Evolutionary conservation across 2,888 invertebrate species (phyloP), one percentile per base, ranked within the genome.

Genomic region (Cataglyphis rosenhaueri): DNA sequence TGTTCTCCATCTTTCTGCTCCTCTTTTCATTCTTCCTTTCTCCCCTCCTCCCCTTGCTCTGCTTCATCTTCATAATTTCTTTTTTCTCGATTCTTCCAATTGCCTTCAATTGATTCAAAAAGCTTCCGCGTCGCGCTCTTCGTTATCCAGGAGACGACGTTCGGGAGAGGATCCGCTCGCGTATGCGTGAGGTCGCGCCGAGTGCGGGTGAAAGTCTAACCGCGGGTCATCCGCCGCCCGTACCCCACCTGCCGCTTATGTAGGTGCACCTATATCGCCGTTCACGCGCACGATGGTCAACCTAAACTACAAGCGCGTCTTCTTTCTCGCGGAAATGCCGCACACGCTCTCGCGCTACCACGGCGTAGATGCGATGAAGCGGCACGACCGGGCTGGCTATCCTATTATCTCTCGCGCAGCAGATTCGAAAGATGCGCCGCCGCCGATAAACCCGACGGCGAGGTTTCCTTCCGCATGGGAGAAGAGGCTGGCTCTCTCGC

Each of bases 121-220:
- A n/a, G n/a, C 48, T 8, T 8, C 52, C 68, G 84, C 75, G 52
- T 25, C 81, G 65, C 41, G n/a, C 59, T 73, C 75, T 57, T 82
- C 75, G 57, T 61, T 78, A 62, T 71, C 61, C 68, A 75, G 73
- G 86, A 87, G 82, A 66, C 44, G 41, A 59, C 79, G 68, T 73
- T 78, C 76, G 75, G 61, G 78, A 81, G 79, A 84, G 71, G 73
- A 85, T 76, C 68, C 75, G 70, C 70, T 82, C 82, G 57, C 78
- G 88, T 91, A 83, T 90, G 91, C 90, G 91, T 91, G 90, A 91
- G 92, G 92, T 92, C 91, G 90, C 85, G 71, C 85, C 89, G 87
- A 88, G 87, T 87, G 86, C 90, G 90, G 92, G 92, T 92, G 92
- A 92, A 92, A 92, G 92, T 92, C 89, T 91, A 78, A 88, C 86